These are phyloP conservation scores for Stegastes partitus DNA, from an alignment of 2,113 vertebrate species.

Conservation along the genomic window DNA sequence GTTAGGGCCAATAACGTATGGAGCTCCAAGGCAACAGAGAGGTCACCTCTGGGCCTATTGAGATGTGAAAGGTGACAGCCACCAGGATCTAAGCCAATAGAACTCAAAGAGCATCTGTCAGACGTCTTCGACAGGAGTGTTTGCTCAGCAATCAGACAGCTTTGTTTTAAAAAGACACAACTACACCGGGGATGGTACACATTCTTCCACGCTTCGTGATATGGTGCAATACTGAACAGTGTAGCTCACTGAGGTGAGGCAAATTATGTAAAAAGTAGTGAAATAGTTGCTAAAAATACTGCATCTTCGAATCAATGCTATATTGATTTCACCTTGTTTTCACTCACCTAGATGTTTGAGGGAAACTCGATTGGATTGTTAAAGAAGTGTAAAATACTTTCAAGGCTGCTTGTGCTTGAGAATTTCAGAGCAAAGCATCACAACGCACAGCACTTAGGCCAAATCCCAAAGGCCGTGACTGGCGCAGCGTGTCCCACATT, in stretches of 20 bases:
- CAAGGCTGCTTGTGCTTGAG: constrained; percentile 62
- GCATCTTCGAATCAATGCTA: constrained; percentile 12
- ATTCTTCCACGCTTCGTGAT: constrained; percentile 13
- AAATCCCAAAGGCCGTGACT: constrained; percentile 87
- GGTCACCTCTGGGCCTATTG: constrained; percentile 83
- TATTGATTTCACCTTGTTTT: constrained; percentile 28
- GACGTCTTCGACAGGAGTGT: constrained; percentile 81
- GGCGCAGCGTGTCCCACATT: constrained; percentile 84
- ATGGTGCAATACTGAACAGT: background rate
- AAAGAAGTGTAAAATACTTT: constrained; percentile 77
- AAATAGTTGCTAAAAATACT: constrained; percentile 11
- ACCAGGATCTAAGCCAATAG: constrained; percentile 84
- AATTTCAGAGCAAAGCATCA: constrained; percentile 82
- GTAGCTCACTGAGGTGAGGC: background rate
- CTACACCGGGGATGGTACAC: constrained; percentile 36
- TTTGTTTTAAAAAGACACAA: constrained; percentile 69
- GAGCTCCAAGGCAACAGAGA: constrained; percentile 75
- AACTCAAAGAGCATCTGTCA: constrained; percentile 83
- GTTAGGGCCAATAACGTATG: constrained; percentile 84
- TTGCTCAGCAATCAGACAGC: constrained; percentile 81
- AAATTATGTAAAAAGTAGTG: constrained; percentile 8
- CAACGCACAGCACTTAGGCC: constrained; percentile 82
- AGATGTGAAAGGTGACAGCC: constrained; percentile 87
- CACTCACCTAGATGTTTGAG: constrained; percentile 6
- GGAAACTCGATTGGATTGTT: constrained; percentile 44